Conservation (phyloP, 2,888 invertebrate genomes). For the Oscheius sp. region DNA sequence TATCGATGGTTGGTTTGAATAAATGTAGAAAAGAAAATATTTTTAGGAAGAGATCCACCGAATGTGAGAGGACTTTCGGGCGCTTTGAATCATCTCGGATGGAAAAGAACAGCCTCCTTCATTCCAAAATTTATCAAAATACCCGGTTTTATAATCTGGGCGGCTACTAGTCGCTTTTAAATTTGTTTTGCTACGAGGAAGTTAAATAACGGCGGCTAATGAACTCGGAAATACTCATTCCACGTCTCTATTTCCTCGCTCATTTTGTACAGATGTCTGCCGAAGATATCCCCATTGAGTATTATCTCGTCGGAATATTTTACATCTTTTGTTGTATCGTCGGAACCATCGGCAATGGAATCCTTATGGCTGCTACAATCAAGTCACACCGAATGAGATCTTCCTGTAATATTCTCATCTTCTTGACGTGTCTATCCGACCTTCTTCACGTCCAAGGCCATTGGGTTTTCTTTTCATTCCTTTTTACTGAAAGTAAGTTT, state of each 20-base stretch:
- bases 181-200: too few relatives aligned
- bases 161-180: conserved; percentile 13
- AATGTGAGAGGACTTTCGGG: conserved; percentile 45
- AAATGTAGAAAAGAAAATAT: neutral
- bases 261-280: too few relatives aligned
- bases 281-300: neutral
- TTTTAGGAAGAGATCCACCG: conserved; percentile 18
- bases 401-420: neutral
- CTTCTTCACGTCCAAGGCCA: neutral
- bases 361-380: neutral
- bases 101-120: conserved; percentile 39
- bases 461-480: neutral
- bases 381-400: neutral
- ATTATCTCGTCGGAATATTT: neutral
- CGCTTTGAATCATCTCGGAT: conserved; percentile 41
- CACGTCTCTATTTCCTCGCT: too few relatives aligned
- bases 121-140: conserved; percentile 50
- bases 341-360: neutral
- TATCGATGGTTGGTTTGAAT: conserved; percentile 66
- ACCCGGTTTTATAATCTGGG: conserved; percentile 51
- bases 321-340: neutral
- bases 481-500: neutral
- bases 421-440: neutral
- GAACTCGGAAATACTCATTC: too few relatives aligned
- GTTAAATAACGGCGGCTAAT: too few relatives aligned